Evolutionary conservation across 2,797 vertebrate genomes (phyloP).

Genomic region (Intellagama lesueurii): DNA sequence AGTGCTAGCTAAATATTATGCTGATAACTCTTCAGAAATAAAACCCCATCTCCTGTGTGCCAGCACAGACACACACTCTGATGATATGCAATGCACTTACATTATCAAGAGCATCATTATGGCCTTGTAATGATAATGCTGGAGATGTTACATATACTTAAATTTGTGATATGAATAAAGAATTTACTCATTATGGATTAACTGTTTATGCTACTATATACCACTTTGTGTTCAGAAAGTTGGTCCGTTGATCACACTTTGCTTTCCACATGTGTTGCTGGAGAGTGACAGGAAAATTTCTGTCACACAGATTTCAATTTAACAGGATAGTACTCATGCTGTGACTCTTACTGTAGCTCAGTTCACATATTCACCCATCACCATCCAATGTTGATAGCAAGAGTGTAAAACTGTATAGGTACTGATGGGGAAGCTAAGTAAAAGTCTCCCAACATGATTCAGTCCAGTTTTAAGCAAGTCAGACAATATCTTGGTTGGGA

Average conservation of each 20-base stretch:
- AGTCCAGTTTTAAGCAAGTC: not conserved
- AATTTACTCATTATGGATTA: fast-evolving
- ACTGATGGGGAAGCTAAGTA: not conserved
- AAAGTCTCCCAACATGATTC: not conserved
- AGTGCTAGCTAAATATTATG: conserved; percentile 40
- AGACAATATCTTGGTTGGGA: not conserved
- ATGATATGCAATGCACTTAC: not conserved
- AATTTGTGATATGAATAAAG: not conserved
- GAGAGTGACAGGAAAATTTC: fast-evolving
- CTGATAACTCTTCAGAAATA: conserved; percentile 34
- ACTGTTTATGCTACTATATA: not conserved
- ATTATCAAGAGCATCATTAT: not conserved
- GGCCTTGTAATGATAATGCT: not conserved
- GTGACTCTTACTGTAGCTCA: not conserved
- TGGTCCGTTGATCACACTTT: conserved; percentile 7
- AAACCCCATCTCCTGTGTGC: not conserved
- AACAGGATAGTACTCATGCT: not conserved
- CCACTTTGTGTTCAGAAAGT: conserved; percentile 23
- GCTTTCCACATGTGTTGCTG: conserved; percentile 31
- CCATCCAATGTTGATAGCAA: not conserved
- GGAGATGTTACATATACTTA: not conserved
- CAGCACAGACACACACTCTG: not conserved
- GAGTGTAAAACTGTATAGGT: not conserved
- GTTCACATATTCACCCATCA: not conserved
- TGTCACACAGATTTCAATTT: not conserved